Evolutionary conservation across 2,113 vertebrate species (phyloP).

Genomic region (Nannospalax galili): DNA sequence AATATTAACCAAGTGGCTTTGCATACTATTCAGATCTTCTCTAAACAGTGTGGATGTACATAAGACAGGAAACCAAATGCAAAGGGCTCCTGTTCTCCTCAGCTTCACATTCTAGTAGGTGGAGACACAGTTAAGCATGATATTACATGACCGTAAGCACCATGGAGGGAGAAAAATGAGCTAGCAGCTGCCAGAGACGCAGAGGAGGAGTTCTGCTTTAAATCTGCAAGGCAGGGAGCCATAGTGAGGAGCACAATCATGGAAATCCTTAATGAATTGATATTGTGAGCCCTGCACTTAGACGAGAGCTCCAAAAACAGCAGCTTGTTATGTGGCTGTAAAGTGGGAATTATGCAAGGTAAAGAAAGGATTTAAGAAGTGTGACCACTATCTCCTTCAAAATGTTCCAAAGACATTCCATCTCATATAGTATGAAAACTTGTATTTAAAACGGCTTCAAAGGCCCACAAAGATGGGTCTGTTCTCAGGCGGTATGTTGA

Average conservation of each 20-base stretch:
- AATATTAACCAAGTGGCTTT: not conserved
- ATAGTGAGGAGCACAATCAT: not conserved
- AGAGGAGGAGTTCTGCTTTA: not conserved
- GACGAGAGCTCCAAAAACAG: too few species aligned
- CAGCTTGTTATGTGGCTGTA: accelerated
- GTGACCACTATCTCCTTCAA: not conserved
- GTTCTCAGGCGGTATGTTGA: accelerated
- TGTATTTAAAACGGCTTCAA: not conserved
- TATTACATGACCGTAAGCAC: too few species aligned
- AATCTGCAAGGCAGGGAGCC: not conserved
- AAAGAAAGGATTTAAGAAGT: not conserved
- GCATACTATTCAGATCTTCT: not conserved
- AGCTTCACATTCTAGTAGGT: not conserved
- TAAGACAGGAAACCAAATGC: not conserved
- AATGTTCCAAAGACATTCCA: accelerated
- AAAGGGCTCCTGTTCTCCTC: not conserved
- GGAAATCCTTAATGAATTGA: not conserved
- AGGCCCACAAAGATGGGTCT: not conserved
- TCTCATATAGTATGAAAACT: not conserved
- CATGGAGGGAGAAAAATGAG: not conserved
- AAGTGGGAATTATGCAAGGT: not conserved
- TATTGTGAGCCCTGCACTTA: not conserved
- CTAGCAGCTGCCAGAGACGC: not conserved
- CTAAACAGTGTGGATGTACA: not conserved
- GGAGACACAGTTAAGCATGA: not conserved